phyloP scores from a whole-genome alignment of 2,888 invertebrate genomes.

The Parelbella ahira region DNA sequence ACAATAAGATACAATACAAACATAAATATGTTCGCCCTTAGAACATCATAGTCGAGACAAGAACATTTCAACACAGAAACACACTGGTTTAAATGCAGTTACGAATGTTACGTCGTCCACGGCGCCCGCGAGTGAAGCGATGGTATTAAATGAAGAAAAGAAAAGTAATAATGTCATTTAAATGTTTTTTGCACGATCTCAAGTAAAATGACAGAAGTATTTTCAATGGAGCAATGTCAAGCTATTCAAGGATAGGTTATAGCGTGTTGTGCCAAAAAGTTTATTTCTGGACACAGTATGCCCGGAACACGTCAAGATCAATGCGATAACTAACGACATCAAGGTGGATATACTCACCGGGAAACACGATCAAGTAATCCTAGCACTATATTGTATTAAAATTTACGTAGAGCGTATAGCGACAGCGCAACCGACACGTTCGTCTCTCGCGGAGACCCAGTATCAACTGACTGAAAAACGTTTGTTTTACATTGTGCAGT shows the following conservation, averaged over 20 bases:
- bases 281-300: conserved; percentile 56
- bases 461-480: conserved; percentile 55
- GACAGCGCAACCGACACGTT: conserved; percentile 39
- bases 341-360: conserved; percentile 52
- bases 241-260: conserved; percentile 51
- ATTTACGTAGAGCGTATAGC: conserved; percentile 38
- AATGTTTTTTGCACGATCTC: conserved; percentile 2
- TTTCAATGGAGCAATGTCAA: conserved; percentile 33
- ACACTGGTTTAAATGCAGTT: conserved; percentile 1
- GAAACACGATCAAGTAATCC: conserved; percentile 46
- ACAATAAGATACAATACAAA: conserved; percentile 23
- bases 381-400: conserved; percentile 55
- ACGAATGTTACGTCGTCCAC: no score
- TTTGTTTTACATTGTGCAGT: conserved; percentile 43
- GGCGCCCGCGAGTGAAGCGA: no score
- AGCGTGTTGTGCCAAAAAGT: conserved; percentile 57
- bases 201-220: conserved; percentile 32
- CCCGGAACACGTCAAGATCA: conserved; percentile 47
- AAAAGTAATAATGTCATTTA: not conserved
- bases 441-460: conserved; percentile 40
- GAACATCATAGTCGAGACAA: conserved; percentile 4
- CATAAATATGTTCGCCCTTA: conserved; percentile 16
- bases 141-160: no score
- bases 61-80: conserved; percentile 17
- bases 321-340: conserved; percentile 34